Conservation (phyloP, 2,888 invertebrate genomes). For the Limnephilus rhombicus region DNA sequence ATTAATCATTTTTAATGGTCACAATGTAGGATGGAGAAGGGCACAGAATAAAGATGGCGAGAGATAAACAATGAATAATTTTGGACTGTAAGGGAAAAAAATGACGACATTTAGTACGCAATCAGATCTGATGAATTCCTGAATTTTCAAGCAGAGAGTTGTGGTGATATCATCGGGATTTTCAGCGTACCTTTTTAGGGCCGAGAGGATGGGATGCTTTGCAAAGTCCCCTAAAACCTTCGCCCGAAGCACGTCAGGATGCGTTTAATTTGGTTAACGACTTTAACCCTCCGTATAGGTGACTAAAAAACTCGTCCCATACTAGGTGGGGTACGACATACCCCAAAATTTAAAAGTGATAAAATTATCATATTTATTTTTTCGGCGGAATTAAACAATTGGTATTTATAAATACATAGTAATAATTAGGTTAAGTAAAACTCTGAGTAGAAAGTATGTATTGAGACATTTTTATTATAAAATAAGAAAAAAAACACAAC, state of each 20-base stretch:
- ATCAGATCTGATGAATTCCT: background rate
- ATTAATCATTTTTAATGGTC: background rate
- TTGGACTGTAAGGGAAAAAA: background rate
- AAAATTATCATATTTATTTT: too few relatives aligned
- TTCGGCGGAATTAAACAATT: too few relatives aligned
- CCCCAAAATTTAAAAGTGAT: too few relatives aligned
- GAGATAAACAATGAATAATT: background rate
- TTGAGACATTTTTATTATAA: too few relatives aligned
- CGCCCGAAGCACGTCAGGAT: background rate
- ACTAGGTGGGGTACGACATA: too few relatives aligned
- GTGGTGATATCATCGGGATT: background rate
- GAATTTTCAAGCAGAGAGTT: background rate
- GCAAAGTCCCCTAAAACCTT: background rate
- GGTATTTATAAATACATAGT: too few relatives aligned
- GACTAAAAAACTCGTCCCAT: too few relatives aligned
- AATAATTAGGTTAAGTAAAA: too few relatives aligned
- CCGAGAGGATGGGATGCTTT: background rate
- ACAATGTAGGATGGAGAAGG: background rate
- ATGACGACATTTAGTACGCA: background rate
- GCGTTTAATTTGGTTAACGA: background rate
- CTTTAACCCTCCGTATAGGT: background rate
- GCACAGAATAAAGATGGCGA: background rate
- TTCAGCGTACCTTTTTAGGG: background rate
- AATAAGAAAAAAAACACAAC: too few relatives aligned
- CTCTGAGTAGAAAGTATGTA: too few relatives aligned